Conservation (phyloP, 2,113 vertebrate genomes). For the Ramphastos sulfuratus region DNA sequence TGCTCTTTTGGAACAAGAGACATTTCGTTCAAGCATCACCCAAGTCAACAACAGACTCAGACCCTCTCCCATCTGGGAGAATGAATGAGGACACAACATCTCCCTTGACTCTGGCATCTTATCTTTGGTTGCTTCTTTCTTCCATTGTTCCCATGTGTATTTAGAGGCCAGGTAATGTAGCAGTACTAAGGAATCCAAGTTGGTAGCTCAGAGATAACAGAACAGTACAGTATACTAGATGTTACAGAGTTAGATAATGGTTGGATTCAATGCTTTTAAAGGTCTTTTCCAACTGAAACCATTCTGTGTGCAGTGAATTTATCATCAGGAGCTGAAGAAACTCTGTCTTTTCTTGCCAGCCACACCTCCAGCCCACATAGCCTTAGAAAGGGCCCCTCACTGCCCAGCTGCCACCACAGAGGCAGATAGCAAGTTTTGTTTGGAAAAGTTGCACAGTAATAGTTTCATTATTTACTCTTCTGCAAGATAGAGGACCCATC, state of each 20-base stretch:
- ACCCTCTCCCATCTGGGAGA: not conserved
- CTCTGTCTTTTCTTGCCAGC: not conserved
- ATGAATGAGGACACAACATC: not conserved
- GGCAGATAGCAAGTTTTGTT: accelerated
- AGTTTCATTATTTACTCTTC: not conserved
- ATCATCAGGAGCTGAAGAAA: not conserved
- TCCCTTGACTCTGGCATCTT: not conserved
- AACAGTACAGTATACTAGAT: not conserved
- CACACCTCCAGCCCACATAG: not conserved
- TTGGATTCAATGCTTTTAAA: too few species aligned
- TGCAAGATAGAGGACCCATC: not conserved
- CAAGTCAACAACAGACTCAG: not conserved
- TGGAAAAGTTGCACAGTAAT: not conserved
- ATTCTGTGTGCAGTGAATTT: not conserved
- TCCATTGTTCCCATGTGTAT: not conserved
- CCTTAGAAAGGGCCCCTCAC: not conserved
- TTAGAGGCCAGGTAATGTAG: not conserved
- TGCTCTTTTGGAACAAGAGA: not conserved
- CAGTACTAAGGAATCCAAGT: not conserved
- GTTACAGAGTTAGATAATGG: too few species aligned
- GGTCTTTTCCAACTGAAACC: too few species aligned
- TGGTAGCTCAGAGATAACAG: not conserved
- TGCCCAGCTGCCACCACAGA: not conserved
- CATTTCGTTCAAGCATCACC: not conserved
- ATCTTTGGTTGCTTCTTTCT: not conserved